Evolutionary conservation across 2,113 vertebrate species (phyloP).

Genomic region (Sialia sialis): DNA sequence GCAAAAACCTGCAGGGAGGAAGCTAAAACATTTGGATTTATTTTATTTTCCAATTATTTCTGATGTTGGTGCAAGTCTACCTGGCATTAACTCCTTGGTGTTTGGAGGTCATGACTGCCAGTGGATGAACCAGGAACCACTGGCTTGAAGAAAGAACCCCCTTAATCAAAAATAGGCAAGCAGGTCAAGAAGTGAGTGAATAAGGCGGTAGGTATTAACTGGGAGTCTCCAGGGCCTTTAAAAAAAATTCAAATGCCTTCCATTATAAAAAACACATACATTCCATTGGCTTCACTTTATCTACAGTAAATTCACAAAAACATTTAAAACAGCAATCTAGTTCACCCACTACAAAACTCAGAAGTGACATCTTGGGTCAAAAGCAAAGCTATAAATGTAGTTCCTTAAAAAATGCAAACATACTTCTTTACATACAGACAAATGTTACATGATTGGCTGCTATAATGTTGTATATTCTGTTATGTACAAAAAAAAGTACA

Average conservation of each 20-base stretch:
- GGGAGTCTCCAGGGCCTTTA: constrained; percentile 52
- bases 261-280: constrained; percentile 80
- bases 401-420: constrained; percentile 72
- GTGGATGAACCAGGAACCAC: constrained; percentile 23
- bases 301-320: constrained; percentile 77
- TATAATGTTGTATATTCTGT: constrained; percentile 72
- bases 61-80: not conserved
- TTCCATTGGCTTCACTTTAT: constrained; percentile 73
- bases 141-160: constrained; percentile 19
- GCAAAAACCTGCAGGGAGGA: not conserved
- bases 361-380: constrained; percentile 62
- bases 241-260: constrained; percentile 52
- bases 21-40: not conserved
- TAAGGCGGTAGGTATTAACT: constrained; percentile 51
- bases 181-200: constrained; percentile 15
- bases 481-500: constrained; percentile 72
- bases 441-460: constrained; percentile 72
- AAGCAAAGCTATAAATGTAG: constrained; percentile 73
- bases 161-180: constrained; percentile 1
- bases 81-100: constrained; percentile 14
- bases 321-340: constrained; percentile 58
- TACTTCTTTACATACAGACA: constrained; percentile 75
- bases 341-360: constrained; percentile 67
- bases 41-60: not conserved
- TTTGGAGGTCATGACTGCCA: constrained; percentile 18